phyloP scores from a whole-genome alignment of 2,888 invertebrate genomes.

The Amaurobius ferox region DNA sequence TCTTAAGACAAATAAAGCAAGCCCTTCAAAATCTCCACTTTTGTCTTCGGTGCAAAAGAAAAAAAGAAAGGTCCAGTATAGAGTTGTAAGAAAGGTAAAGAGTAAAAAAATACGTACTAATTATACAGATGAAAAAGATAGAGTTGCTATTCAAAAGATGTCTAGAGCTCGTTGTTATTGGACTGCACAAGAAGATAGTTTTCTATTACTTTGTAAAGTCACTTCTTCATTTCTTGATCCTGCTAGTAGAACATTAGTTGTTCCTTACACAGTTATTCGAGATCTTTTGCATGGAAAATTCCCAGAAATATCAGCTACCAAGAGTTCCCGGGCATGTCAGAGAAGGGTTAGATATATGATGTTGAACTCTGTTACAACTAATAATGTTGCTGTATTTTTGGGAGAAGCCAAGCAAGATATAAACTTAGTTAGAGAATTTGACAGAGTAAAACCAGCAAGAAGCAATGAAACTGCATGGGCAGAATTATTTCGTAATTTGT shows the following conservation, averaged over 20 bases:
- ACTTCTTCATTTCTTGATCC: constrained; percentile 81
- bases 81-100: constrained; percentile 27
- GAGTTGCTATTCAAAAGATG: constrained; percentile 82
- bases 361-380: constrained; percentile 81
- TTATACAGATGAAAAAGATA: constrained; percentile 82
- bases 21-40: neutral
- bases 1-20: neutral
- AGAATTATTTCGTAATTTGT: constrained; percentile 66
- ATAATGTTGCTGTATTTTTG: constrained; percentile 82
- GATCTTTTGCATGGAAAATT: constrained; percentile 76
- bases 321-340: constrained; percentile 84
- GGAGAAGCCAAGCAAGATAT: constrained; percentile 82
- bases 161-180: constrained; percentile 81
- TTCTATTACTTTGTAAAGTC: constrained; percentile 83
- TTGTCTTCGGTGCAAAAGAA: neutral
- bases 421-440: constrained; percentile 78
- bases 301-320: constrained; percentile 80
- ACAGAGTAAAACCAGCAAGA: constrained; percentile 60
- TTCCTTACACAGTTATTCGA: constrained; percentile 75
- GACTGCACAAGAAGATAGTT: constrained; percentile 84
- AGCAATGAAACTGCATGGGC: constrained; percentile 72
- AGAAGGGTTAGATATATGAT: constrained; percentile 83
- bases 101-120: constrained; percentile 40
- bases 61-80: constrained; percentile 2
- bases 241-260: constrained; percentile 78